These are phyloP conservation scores for Cepaea nemoralis DNA, from an alignment of 1,140 invertebrate species.

Conservation along the genomic window DNA sequence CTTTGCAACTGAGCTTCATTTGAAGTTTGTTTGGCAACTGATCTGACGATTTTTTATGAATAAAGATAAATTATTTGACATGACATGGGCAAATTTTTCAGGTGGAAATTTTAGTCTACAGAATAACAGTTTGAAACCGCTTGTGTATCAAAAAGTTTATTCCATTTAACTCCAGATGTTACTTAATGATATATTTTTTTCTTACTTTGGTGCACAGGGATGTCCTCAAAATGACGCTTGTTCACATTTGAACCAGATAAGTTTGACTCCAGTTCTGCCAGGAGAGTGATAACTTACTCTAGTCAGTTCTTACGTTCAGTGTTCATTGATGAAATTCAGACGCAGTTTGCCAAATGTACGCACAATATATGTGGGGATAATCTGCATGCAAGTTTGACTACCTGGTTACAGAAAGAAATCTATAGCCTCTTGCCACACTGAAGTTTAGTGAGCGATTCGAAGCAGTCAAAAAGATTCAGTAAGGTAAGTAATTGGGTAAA, in stretches of 20 bases:
- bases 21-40: too few relatives aligned
- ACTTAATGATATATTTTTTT: too few relatives aligned
- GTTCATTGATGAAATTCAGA: slow-evolving; percentile 34
- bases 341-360: slow-evolving; percentile 43
- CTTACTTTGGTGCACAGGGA: slow-evolving; percentile 32
- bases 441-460: slow-evolving; percentile 59
- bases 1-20: too few relatives aligned
- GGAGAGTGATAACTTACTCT: background rate
- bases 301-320: background rate
- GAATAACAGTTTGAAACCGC: too few relatives aligned
- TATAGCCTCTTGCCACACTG: slow-evolving; percentile 54
- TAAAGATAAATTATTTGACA: too few relatives aligned
- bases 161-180: too few relatives aligned
- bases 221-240: slow-evolving; percentile 40
- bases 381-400: slow-evolving; percentile 62
- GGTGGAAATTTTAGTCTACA: too few relatives aligned
- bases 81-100: too few relatives aligned
- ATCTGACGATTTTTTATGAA: too few relatives aligned
- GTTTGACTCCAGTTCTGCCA: background rate
- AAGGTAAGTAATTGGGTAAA: slow-evolving; percentile 56
- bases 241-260: slow-evolving; percentile 8
- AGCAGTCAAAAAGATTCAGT: slow-evolving; percentile 52
- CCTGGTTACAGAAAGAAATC: slow-evolving; percentile 54
- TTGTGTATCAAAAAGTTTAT: too few relatives aligned
- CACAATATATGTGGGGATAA: slow-evolving; percentile 56